Percentiles rank a stretch among this genome's conserved stretches.
Evolutionary conservation across 2,797 vertebrate genomes (phyloP).

Genomic region (Ambastaia sidthimunki): DNA sequence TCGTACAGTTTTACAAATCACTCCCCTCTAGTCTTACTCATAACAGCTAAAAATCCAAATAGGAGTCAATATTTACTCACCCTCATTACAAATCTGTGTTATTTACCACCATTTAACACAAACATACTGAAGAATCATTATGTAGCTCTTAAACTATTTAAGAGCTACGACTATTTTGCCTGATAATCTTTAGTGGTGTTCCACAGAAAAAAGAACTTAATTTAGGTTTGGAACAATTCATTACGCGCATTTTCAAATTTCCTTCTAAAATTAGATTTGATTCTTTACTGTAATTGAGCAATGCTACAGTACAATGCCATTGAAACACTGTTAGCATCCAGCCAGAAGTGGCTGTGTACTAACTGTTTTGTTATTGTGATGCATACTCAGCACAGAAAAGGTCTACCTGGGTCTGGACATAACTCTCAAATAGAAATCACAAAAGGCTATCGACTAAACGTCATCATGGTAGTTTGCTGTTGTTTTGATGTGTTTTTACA

Average conservation of each 20-base stretch:
- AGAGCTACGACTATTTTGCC: background rate
- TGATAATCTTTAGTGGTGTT: too few species aligned
- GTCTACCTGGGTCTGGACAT: background rate
- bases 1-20: background rate
- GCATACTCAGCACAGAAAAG: conserved; percentile 2
- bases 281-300: background rate
- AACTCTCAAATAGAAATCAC: background rate
- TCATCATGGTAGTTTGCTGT: background rate
- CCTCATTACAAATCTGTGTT: background rate
- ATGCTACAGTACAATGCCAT: background rate
- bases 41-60: too few species aligned
- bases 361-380: background rate
- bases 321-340: background rate
- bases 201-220: too few species aligned
- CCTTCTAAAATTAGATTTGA: too few species aligned
- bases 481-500: conserved; percentile 28
- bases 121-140: background rate
- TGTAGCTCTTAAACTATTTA: background rate
- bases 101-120: background rate
- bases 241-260: background rate
- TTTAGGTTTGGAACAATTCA: background rate
- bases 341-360: background rate
- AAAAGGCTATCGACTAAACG: background rate
- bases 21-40: conserved; percentile 8
- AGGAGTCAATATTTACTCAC: too few species aligned